Base-by-base conservation (phyloP, 2,888 invertebrate genomes). In the Chrysina gloriosa region DNA sequence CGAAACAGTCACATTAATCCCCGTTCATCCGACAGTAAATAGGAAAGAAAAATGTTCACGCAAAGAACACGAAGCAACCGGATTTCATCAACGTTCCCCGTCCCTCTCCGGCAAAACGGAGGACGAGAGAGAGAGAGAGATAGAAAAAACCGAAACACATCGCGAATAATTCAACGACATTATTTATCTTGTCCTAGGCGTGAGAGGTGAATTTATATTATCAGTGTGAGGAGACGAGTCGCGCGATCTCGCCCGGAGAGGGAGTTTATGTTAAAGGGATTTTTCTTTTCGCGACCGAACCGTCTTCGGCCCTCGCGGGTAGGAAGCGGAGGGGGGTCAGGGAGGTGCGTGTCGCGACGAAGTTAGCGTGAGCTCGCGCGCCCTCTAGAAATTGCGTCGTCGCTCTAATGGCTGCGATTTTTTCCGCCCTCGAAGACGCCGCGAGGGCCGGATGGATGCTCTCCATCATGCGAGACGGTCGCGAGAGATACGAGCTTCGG, bases 131-230 rank as follows among this genome's bases (percentile, higher is more conserved):
- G 2, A 16, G 19, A 39, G 11, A 39, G 16, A 39, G 14, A 42
- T 16, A 16, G 19, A 42, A 42, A n/a, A 52, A 27, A 52, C 11
- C 27, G 14, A 11, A 52, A 52, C 29, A 52, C 29, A 9, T 52
- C 50, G 29, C 50, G 29, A 52, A 29, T 52, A 52, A 52, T 52
- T 52, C 50, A 29, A 14, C 29, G 27, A 23, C 14, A 52, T 52
- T 52, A 52, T 52, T 52, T 52, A 52, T 52, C 50, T 23, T 52
- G 50, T 52, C 19, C 16, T 7, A 11, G 27, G 50, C 27, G 50
- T 29, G 50, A 52, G 29, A 31, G 50, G 29, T 29, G 50, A 52
- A 52, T 52, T 52, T 52, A 52, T 52, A 52, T 52, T 52, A 52
- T 31, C 50, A 52, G 16, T n/a, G n/a, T n/a, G 50, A 27, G 29